Evolutionary conservation across 2,113 vertebrate species (phyloP), one percentile per base, ranked within the genome.

Genomic region (Cichladusa arquata): DNA sequence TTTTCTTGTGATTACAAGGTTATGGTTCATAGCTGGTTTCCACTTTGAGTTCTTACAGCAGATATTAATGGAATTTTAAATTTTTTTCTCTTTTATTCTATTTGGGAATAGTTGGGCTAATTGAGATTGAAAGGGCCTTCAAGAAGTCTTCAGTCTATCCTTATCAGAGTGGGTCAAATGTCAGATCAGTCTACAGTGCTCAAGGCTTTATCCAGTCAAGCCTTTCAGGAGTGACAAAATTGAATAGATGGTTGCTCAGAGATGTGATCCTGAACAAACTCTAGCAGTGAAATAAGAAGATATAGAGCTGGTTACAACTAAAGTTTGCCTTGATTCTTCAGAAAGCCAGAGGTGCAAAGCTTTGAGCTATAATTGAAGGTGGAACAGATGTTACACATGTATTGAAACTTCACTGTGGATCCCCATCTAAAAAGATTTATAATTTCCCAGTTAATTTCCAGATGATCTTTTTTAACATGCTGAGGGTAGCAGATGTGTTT

Each of bases 401-500:
- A 58, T 62, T 20, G 56, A 42, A 86, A 47, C 72, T 47, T 70
- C 11, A 0, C 19, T 54, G 42, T 54, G 82, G 33, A 45, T 58
- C 7, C 2, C 34, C 20, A 5, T 71, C 48, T 51, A 44, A 51
- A 85, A 89, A 81, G 53, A 86, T 81, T 89, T 79, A 51, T 60
- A 28, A 81, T 92, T 79, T 92, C 56, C 56, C 53, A 24, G 72
- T 74, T 86, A 81, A 90, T 93, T 96, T 92, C 80, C 95, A 84
- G 77, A 77, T 93, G 85, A 95, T 93, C 14, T 71, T 67, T 92
- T 91, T 84, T 53, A 71, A 67, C 16, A 14, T 67, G 92, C 80
- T 64, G 86, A 71, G 78, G 69, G 73, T 81, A 60, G 94, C 96
- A 95, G 86, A 91, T 97, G 91, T 95, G 86, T 92, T 93, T 90